Percentiles rank a stretch among this genome's conserved stretches.
Conservation (phyloP, 2,797 vertebrate species). For the Microchirus variegatus region DNA sequence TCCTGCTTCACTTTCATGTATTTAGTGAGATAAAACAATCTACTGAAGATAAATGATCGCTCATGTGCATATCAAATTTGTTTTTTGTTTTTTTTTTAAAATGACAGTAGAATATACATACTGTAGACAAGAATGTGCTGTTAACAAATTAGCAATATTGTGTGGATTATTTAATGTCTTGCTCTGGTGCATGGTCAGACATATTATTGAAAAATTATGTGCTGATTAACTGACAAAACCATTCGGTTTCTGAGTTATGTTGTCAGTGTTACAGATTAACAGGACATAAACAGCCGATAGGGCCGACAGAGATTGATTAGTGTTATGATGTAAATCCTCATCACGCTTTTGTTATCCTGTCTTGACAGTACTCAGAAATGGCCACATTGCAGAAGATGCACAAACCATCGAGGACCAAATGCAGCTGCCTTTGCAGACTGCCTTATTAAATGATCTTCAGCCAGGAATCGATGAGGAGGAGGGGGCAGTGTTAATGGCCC, state of each 20-base stretch:
- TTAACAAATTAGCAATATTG: too few species aligned
- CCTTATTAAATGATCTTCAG: conserved; percentile 61
- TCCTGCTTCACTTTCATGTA: neutral
- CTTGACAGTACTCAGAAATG: conserved; percentile 64
- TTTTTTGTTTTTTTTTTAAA: too few species aligned
- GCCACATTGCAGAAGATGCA: conserved; percentile 68
- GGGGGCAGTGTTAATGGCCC: conserved; percentile 53
- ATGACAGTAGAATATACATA: too few species aligned
- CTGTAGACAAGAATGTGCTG: too few species aligned
- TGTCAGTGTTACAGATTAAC: conserved; percentile 31
- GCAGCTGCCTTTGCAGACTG: conserved; percentile 78
- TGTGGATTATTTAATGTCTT: neutral
- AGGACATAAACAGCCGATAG: conserved; percentile 2
- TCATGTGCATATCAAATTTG: neutral
- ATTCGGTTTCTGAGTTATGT: conserved; percentile 1
- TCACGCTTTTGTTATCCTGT: conserved; percentile 22
- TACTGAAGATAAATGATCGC: neutral
- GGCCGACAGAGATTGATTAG: conserved; percentile 3
- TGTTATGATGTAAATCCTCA: conserved; percentile 3
- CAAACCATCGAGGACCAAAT: conserved; percentile 77
- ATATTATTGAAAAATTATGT: conserved; percentile 1
- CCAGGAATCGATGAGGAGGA: conserved; percentile 44
- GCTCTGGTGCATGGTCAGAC: neutral
- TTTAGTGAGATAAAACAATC: conserved; percentile 3
- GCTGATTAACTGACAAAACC: conserved; percentile 21